phyloP scores from a whole-genome alignment of 2,113 vertebrate genomes.

The Melanerpes formicivorus region DNA sequence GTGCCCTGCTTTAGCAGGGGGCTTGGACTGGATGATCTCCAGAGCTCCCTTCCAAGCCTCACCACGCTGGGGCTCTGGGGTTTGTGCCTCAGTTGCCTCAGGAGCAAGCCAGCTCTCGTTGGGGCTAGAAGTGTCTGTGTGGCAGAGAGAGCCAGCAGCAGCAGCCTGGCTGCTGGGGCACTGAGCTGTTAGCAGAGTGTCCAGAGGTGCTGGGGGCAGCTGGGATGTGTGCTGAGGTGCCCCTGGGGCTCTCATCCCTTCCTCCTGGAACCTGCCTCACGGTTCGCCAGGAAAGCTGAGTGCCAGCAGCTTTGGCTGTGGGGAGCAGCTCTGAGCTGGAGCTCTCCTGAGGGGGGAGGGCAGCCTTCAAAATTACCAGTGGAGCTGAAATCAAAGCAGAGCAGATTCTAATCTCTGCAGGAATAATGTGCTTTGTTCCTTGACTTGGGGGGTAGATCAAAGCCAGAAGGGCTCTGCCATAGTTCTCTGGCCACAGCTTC shows the following conservation, averaged over 20 bases:
- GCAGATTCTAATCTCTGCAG: constrained; percentile 58
- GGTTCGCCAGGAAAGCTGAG: not conserved
- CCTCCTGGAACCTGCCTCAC: not conserved
- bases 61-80: not conserved
- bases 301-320: not conserved
- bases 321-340: constrained; percentile 59
- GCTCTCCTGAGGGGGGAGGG: constrained; percentile 51
- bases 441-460: not conserved
- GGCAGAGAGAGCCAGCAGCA: not conserved
- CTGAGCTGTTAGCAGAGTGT: not conserved
- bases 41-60: not conserved
- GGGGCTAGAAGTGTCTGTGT: not conserved
- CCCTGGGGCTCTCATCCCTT: not conserved
- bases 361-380: constrained; percentile 36
- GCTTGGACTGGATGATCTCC: not conserved
- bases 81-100: not conserved
- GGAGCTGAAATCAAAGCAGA: constrained; percentile 60
- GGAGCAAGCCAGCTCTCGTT: not conserved
- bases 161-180: not conserved
- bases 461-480: constrained; percentile 18
- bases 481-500: not conserved
- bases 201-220: not conserved
- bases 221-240: not conserved
- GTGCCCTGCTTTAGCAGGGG: not conserved
- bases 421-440: constrained; percentile 52